These are phyloP conservation scores for Benitochromis conjunctus DNA, from an alignment of 2,113 vertebrate genomes.

Conservation along the genomic window DNA sequence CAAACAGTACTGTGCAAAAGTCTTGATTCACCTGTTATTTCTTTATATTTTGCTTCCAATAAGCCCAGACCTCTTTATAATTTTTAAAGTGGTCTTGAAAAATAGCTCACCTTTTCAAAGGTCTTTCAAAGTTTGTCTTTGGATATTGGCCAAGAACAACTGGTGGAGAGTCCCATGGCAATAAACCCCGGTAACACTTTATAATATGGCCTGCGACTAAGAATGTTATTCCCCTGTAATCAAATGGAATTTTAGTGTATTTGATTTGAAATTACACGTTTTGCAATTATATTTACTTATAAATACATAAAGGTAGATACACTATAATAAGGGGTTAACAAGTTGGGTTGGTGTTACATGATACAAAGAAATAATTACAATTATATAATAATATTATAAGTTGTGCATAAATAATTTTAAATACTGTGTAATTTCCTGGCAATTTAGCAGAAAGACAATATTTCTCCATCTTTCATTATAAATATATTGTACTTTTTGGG, in stretches of 20 bases:
- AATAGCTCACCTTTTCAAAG: neutral
- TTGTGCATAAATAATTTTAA: neutral
- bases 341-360: neutral
- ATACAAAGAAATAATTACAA: neutral
- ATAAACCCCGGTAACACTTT: neutral
- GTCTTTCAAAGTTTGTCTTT: neutral
- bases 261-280: neutral
- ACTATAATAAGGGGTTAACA: neutral
- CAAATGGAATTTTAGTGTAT: neutral
- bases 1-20: neutral
- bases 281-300: neutral
- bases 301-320: neutral
- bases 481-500: neutral
- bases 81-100: neutral
- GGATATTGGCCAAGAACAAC: neutral
- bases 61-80: neutral
- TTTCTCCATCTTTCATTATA: neutral
- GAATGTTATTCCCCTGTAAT: neutral
- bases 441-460: neutral
- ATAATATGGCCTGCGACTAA: neutral
- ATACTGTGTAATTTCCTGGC: neutral
- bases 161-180: neutral
- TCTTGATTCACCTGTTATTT: neutral
- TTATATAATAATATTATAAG: neutral
- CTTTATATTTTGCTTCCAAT: neutral